phyloP scores from a whole-genome alignment of 2,113 vertebrate genomes.

The Tetrax tetrax region DNA sequence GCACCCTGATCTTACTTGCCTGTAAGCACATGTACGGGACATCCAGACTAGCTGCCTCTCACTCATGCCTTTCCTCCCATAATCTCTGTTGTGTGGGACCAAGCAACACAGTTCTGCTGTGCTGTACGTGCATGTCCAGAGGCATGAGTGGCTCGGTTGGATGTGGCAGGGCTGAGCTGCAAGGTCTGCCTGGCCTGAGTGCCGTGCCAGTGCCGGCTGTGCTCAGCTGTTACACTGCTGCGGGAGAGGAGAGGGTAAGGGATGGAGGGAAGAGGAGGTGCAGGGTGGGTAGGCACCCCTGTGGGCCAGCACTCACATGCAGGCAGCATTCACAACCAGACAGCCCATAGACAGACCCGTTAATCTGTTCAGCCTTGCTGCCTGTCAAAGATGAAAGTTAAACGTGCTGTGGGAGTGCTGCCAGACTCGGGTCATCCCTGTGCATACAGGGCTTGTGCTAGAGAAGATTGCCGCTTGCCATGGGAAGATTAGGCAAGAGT shows the following conservation, averaged over 20 bases:
- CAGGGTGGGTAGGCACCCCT: not conserved
- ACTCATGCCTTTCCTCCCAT: not conserved
- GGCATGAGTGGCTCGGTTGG: fast-evolving
- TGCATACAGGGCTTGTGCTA: fast-evolving
- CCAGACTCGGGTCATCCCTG: not conserved
- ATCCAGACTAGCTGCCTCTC: not conserved
- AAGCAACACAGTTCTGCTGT: not conserved
- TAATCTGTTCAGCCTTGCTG: not conserved
- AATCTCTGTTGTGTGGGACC: not conserved
- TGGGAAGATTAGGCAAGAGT: not conserved
- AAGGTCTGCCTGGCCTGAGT: not conserved
- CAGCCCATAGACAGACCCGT: not conserved
- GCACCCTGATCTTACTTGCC: not conserved
- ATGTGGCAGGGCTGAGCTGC: not conserved
- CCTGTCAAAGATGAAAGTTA: not conserved
- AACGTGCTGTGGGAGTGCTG: not conserved
- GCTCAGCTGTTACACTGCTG: fast-evolving
- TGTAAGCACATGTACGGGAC: fast-evolving
- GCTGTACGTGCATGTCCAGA: fast-evolving
- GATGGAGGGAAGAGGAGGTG: not conserved
- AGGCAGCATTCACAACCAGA: not conserved
- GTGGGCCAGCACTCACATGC: fast-evolving
- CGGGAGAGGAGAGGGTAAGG: not conserved
- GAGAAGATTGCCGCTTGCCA: not conserved
- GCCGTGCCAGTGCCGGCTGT: fast-evolving